Conservation (phyloP, 1,140 invertebrate genomes). For the Aphelenchoides fujianensis region DNA sequence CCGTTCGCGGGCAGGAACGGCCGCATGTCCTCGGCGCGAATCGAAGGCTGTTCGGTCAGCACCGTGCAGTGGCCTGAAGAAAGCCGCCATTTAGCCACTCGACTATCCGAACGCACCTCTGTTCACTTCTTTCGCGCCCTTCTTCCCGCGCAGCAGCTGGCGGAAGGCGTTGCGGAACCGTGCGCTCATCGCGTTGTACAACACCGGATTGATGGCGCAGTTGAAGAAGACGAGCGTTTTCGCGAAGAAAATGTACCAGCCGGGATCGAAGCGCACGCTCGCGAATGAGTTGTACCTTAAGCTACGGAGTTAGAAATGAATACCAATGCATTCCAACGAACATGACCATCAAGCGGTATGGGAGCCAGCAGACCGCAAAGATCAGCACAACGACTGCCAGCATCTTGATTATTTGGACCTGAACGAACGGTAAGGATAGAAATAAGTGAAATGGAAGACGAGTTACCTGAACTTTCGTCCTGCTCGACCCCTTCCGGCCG, state of each 20-base stretch:
- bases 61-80: no score
- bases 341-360: no score
- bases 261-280: not conserved
- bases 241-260: conserved; percentile 28
- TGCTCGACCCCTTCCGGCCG: conserved; percentile 12
- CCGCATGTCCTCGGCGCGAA: no score
- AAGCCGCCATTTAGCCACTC: no score
- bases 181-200: conserved; percentile 81
- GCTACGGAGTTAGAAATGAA: conserved; percentile 55
- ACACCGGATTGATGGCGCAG: conserved; percentile 73
- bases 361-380: conserved; percentile 68
- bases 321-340: conserved; percentile 63
- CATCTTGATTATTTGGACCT: conserved; percentile 68
- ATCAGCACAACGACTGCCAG: conserved; percentile 66
- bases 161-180: conserved; percentile 71
- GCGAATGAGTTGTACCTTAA: conserved; percentile 60
- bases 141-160: conserved; percentile 17
- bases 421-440: no score
- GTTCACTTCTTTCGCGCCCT: not conserved
- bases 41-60: no score
- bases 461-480: conserved; percentile 11
- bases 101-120: no score
- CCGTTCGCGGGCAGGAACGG: no score
- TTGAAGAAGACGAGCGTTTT: conserved; percentile 60
- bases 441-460: no score